These are phyloP conservation scores for Eilema depressum DNA, from an alignment of 2,888 invertebrate species.

Conservation along the genomic window DNA sequence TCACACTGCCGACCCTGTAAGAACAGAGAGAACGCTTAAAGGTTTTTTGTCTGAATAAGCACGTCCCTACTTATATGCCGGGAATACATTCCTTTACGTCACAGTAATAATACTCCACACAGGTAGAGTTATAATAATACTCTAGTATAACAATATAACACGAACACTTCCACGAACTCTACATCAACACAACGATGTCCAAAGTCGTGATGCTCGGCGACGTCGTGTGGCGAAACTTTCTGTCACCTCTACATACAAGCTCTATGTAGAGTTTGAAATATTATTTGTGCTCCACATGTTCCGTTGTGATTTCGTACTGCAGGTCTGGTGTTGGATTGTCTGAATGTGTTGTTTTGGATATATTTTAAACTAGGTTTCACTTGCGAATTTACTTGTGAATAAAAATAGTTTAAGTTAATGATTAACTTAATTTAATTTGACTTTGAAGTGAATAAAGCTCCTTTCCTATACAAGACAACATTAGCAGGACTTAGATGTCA, in stretches of 20 bases:
- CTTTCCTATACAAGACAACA: too few species aligned
- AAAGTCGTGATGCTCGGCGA: constrained; percentile 8
- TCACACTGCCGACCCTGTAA: too few species aligned
- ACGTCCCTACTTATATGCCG: too few species aligned
- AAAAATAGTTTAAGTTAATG: neutral
- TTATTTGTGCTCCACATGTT: constrained; percentile 15
- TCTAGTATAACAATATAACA: neutral
- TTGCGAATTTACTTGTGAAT: neutral
- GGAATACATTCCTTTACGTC: too few species aligned
- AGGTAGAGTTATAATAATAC: too few species aligned
- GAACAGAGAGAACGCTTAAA: too few species aligned
- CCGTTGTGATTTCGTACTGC: neutral
- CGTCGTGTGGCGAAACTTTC: constrained; percentile 17
- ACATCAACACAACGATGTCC: constrained; percentile 13
- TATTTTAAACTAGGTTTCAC: neutral
- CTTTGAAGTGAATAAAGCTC: too few species aligned
- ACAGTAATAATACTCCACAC: too few species aligned
- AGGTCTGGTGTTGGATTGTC: neutral
- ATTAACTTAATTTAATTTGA: too few species aligned
- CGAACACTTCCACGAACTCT: constrained; percentile 12
- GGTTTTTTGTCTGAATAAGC: too few species aligned
- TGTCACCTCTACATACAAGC: constrained; percentile 8
- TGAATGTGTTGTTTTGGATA: neutral
- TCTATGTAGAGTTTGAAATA: constrained; percentile 15
- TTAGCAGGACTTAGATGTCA: too few species aligned